phyloP scores from a whole-genome alignment of 2,797 vertebrate genomes.

The Manis javanica region DNA sequence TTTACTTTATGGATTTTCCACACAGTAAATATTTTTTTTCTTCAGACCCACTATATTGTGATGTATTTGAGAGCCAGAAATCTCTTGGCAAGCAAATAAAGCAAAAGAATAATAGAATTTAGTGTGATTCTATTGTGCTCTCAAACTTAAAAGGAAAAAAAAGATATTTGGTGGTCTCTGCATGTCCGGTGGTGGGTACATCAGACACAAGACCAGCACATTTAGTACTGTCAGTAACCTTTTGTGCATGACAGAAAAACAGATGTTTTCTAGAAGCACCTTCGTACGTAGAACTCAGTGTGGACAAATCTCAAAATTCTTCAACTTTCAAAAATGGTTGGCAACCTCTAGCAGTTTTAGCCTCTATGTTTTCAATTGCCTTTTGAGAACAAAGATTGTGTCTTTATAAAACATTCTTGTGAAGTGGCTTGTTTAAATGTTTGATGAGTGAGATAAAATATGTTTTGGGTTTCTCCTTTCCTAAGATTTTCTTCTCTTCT shows the following conservation, averaged over 20 bases:
- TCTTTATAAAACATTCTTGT: neutral
- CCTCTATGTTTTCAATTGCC: neutral
- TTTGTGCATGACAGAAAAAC: neutral
- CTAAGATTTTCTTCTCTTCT: neutral
- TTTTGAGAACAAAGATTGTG: neutral
- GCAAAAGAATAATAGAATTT: neutral
- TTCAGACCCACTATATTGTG: neutral
- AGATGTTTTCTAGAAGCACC: neutral
- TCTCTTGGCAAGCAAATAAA: neutral
- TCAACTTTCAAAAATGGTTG: neutral
- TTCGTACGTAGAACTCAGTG: neutral
- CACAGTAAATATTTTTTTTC: neutral
- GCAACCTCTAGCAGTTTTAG: neutral
- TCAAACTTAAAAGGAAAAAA: neutral
- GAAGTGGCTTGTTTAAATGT: neutral
- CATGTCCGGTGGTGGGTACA: neutral
- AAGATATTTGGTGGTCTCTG: neutral
- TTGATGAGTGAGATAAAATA: neutral
- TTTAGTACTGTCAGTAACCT: neutral
- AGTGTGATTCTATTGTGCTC: neutral
- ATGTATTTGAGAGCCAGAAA: neutral
- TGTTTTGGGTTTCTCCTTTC: neutral
- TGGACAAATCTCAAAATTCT: constrained; percentile 7
- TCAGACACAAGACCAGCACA: neutral
- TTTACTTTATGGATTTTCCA: constrained; percentile 20